Percentiles rank a stretch among this genome's conserved stretches.
phyloP scores from a whole-genome alignment of 2,888 invertebrate species.

The Synergus laeviventris region DNA sequence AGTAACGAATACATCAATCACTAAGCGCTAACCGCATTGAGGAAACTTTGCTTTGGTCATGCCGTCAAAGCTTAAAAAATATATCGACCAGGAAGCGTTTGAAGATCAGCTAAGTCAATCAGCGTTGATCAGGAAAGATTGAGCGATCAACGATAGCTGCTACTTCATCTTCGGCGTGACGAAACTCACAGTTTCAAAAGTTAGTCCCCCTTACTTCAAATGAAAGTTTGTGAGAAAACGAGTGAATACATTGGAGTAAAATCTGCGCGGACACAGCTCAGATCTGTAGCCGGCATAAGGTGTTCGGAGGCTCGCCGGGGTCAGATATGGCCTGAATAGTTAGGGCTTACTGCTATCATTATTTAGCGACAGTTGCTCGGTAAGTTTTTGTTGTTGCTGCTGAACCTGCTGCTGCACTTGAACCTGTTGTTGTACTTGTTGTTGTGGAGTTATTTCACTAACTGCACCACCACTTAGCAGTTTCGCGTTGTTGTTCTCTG shows the following conservation, averaged over 20 bases:
- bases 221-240: slow-evolving; percentile 74
- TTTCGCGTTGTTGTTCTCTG: slow-evolving; percentile 74
- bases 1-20: slow-evolving; percentile 35
- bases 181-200: neutral
- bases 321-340: slow-evolving; percentile 75
- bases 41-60: neutral
- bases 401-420: slow-evolving; percentile 40
- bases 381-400: slow-evolving; percentile 64
- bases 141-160: neutral
- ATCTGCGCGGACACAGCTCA: slow-evolving; percentile 68
- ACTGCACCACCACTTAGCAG: slow-evolving; percentile 74
- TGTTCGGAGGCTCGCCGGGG: slow-evolving; percentile 64
- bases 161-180: slow-evolving; percentile 25
- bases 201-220: slow-evolving; percentile 65
- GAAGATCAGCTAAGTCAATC: neutral
- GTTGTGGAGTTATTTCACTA: slow-evolving; percentile 64
- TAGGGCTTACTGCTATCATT: slow-evolving; percentile 75
- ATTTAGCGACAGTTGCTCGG: slow-evolving; percentile 70
- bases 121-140: neutral
- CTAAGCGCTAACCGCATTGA: slow-evolving; percentile 26
- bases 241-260: slow-evolving; percentile 72
- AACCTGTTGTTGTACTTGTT: slow-evolving; percentile 24
- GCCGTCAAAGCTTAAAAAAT: slow-evolving; percentile 35
- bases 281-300: slow-evolving; percentile 54
- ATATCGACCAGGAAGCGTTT: slow-evolving; percentile 20